These are phyloP conservation scores for Acestrorhynchus altus DNA, from an alignment of 2,797 vertebrate species.

Conservation along the genomic window DNA sequence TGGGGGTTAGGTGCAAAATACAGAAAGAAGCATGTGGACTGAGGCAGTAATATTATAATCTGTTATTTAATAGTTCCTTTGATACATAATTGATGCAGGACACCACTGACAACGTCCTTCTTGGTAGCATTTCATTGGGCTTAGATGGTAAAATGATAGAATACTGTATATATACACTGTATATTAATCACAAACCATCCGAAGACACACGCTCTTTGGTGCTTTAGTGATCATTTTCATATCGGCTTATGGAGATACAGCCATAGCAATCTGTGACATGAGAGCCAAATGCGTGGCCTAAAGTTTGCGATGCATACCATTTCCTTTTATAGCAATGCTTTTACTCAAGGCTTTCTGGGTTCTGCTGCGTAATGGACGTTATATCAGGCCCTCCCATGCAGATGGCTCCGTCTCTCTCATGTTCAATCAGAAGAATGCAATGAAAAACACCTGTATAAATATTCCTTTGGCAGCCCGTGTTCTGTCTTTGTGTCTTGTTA, in stretches of 20 bases:
- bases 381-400: constrained; percentile 60
- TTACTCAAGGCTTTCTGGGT: constrained; percentile 45
- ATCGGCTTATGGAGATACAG: constrained; percentile 60
- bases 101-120: not conserved
- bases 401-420: constrained; percentile 46
- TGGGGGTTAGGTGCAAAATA: too few species aligned
- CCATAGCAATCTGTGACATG: constrained; percentile 53
- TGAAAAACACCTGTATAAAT: constrained; percentile 62
- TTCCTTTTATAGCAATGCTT: constrained; percentile 70
- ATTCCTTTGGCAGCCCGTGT: constrained; percentile 7
- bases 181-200: constrained; percentile 35
- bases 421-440: constrained; percentile 59
- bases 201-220: constrained; percentile 32
- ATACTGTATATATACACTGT: too few species aligned
- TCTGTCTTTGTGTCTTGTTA: constrained; percentile 26
- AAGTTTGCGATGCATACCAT: constrained; percentile 65
- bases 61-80: too few species aligned
- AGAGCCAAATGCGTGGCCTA: constrained; percentile 48
- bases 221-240: constrained; percentile 49
- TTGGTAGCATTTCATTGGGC: constrained; percentile 27
- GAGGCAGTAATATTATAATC: too few species aligned
- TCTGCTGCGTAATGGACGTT: constrained; percentile 62
- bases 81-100: not conserved
- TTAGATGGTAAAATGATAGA: constrained; percentile 47
- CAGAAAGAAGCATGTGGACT: too few species aligned